A percentile compares a stretch with the other conserved stretches of the same genome.
Evolutionary conservation across 1,140 invertebrate species (phyloP).

Genomic region (Holotrichia oblita): DNA sequence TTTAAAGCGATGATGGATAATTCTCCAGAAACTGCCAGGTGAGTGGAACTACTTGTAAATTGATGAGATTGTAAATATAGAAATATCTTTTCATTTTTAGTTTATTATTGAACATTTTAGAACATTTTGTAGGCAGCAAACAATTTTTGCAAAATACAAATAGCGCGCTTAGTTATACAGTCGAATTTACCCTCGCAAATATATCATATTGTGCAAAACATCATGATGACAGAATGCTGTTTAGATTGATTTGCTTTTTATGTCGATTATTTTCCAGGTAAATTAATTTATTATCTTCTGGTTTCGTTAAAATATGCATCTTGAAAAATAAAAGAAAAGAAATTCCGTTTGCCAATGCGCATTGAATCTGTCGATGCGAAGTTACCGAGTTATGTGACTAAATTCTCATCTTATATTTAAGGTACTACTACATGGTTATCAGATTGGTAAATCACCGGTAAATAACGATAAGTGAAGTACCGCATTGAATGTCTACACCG

Average conservation of each 20-base stretch:
- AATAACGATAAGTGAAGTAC: not conserved
- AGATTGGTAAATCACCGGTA: too few relatives aligned
- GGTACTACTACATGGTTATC: too few relatives aligned
- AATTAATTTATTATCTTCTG: not conserved
- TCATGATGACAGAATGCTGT: not conserved
- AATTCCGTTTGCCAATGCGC: too few relatives aligned
- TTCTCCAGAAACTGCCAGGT: not conserved
- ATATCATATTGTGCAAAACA: not conserved
- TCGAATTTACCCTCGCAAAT: slow-evolving; percentile 15
- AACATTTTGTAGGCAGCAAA: not conserved
- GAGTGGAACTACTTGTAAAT: not conserved
- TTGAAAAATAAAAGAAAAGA: too few relatives aligned
- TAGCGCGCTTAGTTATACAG: not conserved
- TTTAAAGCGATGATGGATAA: slow-evolving; percentile 3
- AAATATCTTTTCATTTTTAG: not conserved
- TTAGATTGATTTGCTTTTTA: not conserved
- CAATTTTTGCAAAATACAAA: not conserved
- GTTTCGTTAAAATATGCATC: too few relatives aligned
- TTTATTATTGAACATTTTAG: not conserved
- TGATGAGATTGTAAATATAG: not conserved
- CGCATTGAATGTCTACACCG: not conserved
- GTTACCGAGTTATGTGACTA: too few relatives aligned
- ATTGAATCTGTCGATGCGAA: too few relatives aligned
- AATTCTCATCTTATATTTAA: too few relatives aligned
- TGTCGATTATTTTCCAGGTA: not conserved